Conservation (phyloP, 2,113 vertebrate species). For the Triplophysa rosa region DNA sequence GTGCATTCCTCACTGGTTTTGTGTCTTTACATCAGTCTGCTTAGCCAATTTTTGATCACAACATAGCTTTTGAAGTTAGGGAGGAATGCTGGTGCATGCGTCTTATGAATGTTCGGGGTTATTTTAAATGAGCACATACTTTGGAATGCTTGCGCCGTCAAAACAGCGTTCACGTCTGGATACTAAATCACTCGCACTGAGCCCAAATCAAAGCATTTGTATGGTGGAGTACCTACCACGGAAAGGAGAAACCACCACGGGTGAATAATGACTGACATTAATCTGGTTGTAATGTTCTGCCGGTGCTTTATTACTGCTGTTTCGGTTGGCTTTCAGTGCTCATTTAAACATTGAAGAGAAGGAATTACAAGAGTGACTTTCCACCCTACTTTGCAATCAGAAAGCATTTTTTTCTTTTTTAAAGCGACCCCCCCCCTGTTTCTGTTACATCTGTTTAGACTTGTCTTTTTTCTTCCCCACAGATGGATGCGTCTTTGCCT, state of each 20-base stretch:
- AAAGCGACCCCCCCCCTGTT: not conserved
- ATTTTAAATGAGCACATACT: constrained; percentile 13
- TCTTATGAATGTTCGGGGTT: constrained; percentile 3
- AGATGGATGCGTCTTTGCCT: not conserved
- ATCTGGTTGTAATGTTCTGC: constrained; percentile 12
- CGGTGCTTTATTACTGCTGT: constrained; percentile 9
- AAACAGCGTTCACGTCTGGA: not conserved
- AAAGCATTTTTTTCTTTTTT: not conserved
- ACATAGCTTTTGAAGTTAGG: too few species aligned
- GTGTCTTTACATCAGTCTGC: not conserved
- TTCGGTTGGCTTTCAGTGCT: not conserved
- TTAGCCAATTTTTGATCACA: not conserved
- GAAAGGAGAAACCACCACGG: not conserved
- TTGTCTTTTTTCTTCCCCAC: constrained; percentile 1
- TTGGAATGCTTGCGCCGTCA: constrained; percentile 2
- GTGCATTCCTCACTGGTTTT: not conserved
- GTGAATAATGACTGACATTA: constrained; percentile 28
- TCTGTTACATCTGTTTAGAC: constrained; percentile 1
- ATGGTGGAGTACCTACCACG: constrained; percentile 7
- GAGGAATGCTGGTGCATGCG: too few species aligned
- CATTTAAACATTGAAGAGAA: constrained; percentile 8
- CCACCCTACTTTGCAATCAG: not conserved
- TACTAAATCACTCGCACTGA: not conserved
- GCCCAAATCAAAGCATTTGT: constrained; percentile 17
- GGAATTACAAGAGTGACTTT: constrained; percentile 11